A percentile compares a stretch with the other conserved stretches of the same genome.
phyloP scores from a whole-genome alignment of 1,140 invertebrate species.

The Archegozetes longisetosus region DNA sequence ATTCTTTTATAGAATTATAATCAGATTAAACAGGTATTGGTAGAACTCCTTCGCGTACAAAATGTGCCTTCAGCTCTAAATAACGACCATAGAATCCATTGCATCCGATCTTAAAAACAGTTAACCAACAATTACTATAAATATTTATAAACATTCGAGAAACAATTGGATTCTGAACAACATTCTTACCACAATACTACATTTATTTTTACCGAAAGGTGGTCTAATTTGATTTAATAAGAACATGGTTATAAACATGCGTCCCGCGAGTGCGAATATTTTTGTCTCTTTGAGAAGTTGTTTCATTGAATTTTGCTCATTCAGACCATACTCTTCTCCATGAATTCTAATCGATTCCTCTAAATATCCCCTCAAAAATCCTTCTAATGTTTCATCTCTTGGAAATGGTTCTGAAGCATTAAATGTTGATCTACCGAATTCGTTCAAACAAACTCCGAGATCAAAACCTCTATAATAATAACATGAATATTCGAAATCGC shows the following conservation, averaged over 20 bases:
- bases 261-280: background rate
- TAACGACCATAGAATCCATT: no score
- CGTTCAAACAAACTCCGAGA: background rate
- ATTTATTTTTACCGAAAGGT: background rate
- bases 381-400: background rate
- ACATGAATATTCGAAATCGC: conserved; percentile 2
- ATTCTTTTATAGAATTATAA: no score
- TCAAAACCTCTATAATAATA: conserved; percentile 1
- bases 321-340: background rate
- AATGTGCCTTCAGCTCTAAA: no score
- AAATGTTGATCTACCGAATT: background rate
- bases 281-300: background rate
- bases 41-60: no score
- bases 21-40: no score
- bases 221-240: background rate
- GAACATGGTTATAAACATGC: background rate
- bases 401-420: background rate
- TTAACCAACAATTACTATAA: no score
- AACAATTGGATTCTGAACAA: no score
- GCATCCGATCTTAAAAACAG: no score
- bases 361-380: background rate
- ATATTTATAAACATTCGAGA: no score
- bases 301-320: background rate
- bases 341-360: background rate
- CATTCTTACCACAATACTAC: background rate